These are phyloP conservation scores for Xiphophorus couchianus DNA, from an alignment of 2,113 vertebrate species.

Conservation along the genomic window DNA sequence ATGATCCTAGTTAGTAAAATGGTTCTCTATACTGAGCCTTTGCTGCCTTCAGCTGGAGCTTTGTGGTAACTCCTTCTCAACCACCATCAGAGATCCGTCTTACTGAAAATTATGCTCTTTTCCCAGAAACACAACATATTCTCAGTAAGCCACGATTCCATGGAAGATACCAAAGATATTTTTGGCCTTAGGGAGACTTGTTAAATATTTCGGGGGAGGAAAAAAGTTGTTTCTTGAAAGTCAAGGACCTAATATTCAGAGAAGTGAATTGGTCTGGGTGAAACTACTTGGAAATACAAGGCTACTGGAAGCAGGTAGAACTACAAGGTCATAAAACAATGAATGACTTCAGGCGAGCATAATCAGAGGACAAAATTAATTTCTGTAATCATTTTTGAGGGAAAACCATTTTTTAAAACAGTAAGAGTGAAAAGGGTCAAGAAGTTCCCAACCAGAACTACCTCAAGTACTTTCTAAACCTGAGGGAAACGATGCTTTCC, in stretches of 20 bases:
- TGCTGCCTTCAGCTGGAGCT: background rate
- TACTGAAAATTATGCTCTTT: conserved; percentile 18
- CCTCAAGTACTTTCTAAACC: background rate
- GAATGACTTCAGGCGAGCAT: conserved; percentile 27
- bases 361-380: background rate
- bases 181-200: conserved; percentile 4
- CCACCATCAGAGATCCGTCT: conserved; percentile 15
- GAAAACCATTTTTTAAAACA: background rate
- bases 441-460: background rate
- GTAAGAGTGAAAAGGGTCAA: background rate
- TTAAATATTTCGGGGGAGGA: conserved; percentile 45
- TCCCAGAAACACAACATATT: conserved; percentile 34
- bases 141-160: conserved; percentile 19
- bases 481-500: conserved; percentile 41
- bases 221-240: conserved; percentile 34
- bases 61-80: conserved; percentile 5
- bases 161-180: background rate
- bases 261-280: conserved; percentile 35
- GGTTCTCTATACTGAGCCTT: conserved; percentile 22
- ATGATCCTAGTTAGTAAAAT: conserved; percentile 45
- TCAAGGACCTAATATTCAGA: conserved; percentile 33
- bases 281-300: conserved; percentile 32
- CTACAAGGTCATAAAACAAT: conserved; percentile 44
- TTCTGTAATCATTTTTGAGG: background rate
- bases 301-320: conserved; percentile 43